Evolutionary conservation across 1,140 invertebrate genomes (phyloP), one percentile per base, ranked within the genome.

Genomic region (Antheraea pernyi): DNA sequence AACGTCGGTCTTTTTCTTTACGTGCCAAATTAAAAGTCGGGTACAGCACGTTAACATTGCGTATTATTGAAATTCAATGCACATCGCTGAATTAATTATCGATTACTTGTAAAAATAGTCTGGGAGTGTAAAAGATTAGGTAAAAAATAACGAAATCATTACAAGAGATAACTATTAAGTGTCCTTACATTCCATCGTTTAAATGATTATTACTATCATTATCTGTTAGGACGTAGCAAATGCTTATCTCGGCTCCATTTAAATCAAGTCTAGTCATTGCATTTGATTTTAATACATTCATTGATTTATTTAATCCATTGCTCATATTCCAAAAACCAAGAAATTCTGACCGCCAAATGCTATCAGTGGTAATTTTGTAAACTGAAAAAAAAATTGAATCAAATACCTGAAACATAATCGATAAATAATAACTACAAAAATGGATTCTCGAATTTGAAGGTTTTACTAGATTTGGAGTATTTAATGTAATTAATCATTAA

Each of bases 141-240:
- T 30, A 30, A 30, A 30, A 1, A 30, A 30, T 18, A 19, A 7
- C 7, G 39, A 30, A 30, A 30, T 30, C 1, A 30, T 30, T 42
- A 7, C 7, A 42, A 53, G 7, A 16, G 46, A 16, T 16, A 10
- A 7, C 6, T 53, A 53, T 42, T 42, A 46, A 65, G 11, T 19
- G 7, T 71, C 75, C 84, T 88, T 89, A 94, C 91, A 93, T 74
- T 81, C 93, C 94, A 86, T 95, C 94, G 7, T 87, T 91, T 58
- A 95, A 83, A 82, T 95, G 94, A 72, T 94, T 91, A 11, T 94
- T 86, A 22, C 94, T 94, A 69, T 95, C 91, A 36, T 93, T 93
- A 78, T 95, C 82, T 7, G 94, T 95, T 4, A 95, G 80, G 0
- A 94, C 94, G 59, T 93, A 88, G 67, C 90, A 92, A 42, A 92